Evolutionary conservation across 2,113 vertebrate genomes (phyloP).

Genomic region (Plecturocebus donacophilus): DNA sequence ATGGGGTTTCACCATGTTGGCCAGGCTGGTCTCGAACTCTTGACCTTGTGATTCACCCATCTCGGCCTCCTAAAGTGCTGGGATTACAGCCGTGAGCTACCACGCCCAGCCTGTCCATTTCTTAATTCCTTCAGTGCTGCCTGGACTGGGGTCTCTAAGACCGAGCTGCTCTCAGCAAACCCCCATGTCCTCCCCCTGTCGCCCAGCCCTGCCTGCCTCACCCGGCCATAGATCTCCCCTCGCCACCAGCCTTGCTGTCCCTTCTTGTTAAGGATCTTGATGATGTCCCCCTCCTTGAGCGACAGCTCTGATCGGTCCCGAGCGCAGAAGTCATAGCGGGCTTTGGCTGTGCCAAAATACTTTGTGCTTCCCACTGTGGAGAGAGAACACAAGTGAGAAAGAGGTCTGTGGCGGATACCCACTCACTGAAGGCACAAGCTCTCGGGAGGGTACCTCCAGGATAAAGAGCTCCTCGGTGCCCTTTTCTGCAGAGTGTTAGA

Average conservation of each 20-base stretch:
- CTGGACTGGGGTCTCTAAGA: no score
- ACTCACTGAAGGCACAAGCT: neutral
- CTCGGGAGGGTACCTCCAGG: neutral
- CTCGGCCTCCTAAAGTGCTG: no score
- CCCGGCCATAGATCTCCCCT: conserved; percentile 95
- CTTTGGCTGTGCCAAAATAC: conserved; percentile 90
- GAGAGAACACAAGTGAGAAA: neutral
- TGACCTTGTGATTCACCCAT: no score
- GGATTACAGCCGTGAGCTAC: no score
- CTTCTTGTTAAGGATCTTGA: conserved; percentile 95
- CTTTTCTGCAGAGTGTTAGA: rapidly evolving
- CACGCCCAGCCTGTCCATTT: no score
- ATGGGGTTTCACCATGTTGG: no score
- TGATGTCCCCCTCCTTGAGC: conserved; percentile 92
- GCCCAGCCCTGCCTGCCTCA: conserved; percentile 68
- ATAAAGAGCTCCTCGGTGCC: neutral
- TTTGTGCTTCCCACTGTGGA: conserved; percentile 84
- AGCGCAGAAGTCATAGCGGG: conserved; percentile 94
- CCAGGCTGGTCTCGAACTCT: no score
- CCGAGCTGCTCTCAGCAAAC: no score
- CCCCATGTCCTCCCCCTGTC: neutral
- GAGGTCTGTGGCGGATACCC: rapidly evolving
- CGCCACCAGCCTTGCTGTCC: conserved; percentile 95
- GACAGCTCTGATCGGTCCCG: conserved; percentile 93
- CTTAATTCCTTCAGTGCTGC: no score